Evolutionary conservation across 2,797 vertebrate genomes (phyloP).

Genomic region (Acropternis orthonyx): DNA sequence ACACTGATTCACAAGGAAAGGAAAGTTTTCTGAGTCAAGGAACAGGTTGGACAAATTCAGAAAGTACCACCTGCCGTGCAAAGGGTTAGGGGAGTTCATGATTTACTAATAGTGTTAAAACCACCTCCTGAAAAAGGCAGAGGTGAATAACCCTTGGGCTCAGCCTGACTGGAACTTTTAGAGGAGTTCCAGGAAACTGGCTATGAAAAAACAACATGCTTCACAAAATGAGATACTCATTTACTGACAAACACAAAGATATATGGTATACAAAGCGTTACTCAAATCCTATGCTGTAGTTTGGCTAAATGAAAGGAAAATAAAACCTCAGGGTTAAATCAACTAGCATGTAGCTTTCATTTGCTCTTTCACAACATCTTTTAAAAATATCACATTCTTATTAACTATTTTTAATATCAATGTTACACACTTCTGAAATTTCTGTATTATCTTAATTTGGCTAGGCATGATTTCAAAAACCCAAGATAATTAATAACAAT

Average conservation of each 20-base stretch:
- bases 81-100: background rate
- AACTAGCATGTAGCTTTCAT: background rate
- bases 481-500: background rate
- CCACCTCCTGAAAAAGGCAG: background rate
- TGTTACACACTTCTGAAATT: background rate
- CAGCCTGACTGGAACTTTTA: background rate
- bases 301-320: background rate
- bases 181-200: background rate
- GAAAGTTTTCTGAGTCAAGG: background rate
- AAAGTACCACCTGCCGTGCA: background rate
- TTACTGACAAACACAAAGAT: background rate
- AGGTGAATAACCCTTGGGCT: background rate
- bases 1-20: background rate
- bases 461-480: background rate
- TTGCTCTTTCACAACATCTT: background rate
- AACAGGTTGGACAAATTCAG: background rate
- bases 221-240: background rate
- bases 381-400: background rate
- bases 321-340: background rate
- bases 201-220: background rate
- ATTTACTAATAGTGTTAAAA: background rate
- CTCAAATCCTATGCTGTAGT: background rate
- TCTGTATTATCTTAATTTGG: background rate
- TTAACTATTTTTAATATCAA: background rate
- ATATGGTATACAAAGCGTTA: background rate